Evolutionary conservation across 2,797 vertebrate genomes (phyloP).

Genomic region (Thamnophis elegans): DNA sequence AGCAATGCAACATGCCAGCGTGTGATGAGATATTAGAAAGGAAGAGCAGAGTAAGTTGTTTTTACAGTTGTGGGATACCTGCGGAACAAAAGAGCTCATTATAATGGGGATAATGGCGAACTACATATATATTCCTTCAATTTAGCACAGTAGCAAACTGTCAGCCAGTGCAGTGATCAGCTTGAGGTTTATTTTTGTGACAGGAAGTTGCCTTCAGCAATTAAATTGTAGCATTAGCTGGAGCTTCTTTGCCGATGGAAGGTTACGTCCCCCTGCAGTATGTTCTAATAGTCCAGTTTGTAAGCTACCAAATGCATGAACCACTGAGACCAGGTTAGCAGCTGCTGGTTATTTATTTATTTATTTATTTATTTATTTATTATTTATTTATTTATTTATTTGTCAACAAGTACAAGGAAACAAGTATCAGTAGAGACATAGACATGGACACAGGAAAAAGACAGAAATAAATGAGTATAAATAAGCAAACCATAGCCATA

Average conservation of each 20-base stretch:
- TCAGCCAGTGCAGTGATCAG: neutral
- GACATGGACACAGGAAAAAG: too few species aligned
- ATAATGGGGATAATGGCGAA: neutral
- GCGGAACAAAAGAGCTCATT: neutral
- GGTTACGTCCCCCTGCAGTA: neutral
- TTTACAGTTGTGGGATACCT: neutral
- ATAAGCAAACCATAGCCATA: too few species aligned
- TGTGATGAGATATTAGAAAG: neutral
- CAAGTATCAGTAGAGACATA: too few species aligned
- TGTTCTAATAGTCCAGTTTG: neutral
- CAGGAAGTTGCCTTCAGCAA: neutral
- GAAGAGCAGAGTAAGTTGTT: neutral
- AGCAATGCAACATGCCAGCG: neutral
- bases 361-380: too few species aligned
- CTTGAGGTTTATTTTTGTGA: neutral
- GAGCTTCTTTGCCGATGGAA: neutral
- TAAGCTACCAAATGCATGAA: neutral
- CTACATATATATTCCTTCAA: neutral
- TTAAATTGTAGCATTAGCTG: neutral
- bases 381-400: too few species aligned
- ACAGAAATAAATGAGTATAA: too few species aligned
- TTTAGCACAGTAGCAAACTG: neutral
- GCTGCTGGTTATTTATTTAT: too few species aligned
- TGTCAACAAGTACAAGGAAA: too few species aligned
- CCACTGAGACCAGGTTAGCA: neutral